Conservation (phyloP, 2,797 vertebrate genomes). For the Coregonus sp. region DNA sequence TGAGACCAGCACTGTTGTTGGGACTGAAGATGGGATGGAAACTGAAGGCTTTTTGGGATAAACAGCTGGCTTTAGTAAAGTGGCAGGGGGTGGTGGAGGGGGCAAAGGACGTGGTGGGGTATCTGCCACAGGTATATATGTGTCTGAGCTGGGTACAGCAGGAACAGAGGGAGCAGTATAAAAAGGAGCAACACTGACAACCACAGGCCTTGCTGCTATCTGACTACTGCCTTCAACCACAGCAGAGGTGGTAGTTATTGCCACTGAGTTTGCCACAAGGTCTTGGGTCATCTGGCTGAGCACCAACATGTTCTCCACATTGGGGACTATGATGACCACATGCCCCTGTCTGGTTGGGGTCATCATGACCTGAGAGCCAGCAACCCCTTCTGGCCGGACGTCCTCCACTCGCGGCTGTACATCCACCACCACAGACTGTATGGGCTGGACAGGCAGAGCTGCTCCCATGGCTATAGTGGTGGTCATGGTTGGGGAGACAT, state of each 20-base stretch:
- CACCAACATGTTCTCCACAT: constrained; percentile 62
- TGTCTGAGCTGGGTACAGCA: constrained; percentile 43
- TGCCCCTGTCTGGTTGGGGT: constrained; percentile 71
- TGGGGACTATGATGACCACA: constrained; percentile 76
- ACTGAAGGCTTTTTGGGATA: constrained; percentile 71
- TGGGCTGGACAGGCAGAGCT: constrained; percentile 45
- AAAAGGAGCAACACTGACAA: constrained; percentile 38
- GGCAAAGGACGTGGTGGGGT: constrained; percentile 48
- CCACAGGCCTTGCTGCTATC: constrained; percentile 21
- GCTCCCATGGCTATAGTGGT: constrained; percentile 44
- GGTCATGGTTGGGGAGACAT: constrained; percentile 47
- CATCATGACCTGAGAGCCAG: constrained; percentile 65
- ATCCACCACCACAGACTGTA: constrained; percentile 71
- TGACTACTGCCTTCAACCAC: constrained; percentile 56
- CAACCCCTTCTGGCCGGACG: constrained; percentile 38
- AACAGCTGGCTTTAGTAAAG: constrained; percentile 70
- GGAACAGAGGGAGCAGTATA: constrained; percentile 32
- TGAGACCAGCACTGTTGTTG: constrained; percentile 49
- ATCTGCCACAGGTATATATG: constrained; percentile 61
- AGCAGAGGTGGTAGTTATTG: constrained; percentile 55
- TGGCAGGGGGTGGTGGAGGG: constrained; percentile 73
- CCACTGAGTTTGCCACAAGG: constrained; percentile 22
- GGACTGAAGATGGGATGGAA: constrained; percentile 51
- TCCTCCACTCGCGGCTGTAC: constrained; percentile 69
- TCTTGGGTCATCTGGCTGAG: constrained; percentile 56